Evolutionary conservation across 2,888 invertebrate species (phyloP).

Genomic region (Andrena hattorfiana): DNA sequence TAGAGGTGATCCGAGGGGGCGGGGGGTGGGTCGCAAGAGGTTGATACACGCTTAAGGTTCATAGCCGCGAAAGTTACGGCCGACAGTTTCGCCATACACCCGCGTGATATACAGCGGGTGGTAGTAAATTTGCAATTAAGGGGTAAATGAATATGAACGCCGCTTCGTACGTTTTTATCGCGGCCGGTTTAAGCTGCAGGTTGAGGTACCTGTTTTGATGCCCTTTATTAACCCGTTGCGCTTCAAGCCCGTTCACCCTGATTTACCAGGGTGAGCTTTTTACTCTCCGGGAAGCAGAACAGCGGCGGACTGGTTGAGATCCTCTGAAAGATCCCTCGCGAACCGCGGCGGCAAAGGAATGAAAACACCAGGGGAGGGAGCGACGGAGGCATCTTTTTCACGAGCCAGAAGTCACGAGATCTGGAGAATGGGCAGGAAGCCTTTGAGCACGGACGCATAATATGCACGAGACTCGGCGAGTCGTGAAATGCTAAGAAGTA

Average conservation of each 20-base stretch:
- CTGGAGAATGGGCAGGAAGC: slow-evolving; percentile 46
- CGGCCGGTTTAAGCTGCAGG: slow-evolving; percentile 13
- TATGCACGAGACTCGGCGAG: slow-evolving; percentile 67
- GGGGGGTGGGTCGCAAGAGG: neutral
- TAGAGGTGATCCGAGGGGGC: neutral
- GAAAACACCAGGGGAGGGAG: slow-evolving; percentile 10
- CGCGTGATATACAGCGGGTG: slow-evolving; percentile 57
- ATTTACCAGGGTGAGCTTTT: neutral
- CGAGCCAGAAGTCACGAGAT: slow-evolving; percentile 49
- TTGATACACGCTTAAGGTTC: slow-evolving; percentile 59
- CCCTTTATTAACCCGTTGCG: slow-evolving; percentile 36
- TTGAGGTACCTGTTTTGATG: slow-evolving; percentile 23
- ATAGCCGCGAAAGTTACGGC: slow-evolving; percentile 56
- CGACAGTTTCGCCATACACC: slow-evolving; percentile 48
- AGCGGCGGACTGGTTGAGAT: too few relatives aligned
- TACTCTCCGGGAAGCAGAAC: too few relatives aligned
- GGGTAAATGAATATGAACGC: slow-evolving; percentile 71
- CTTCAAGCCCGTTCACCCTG: neutral
- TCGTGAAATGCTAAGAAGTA: slow-evolving; percentile 74
- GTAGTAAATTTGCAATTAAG: slow-evolving; percentile 74
- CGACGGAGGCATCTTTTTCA: slow-evolving; percentile 34
- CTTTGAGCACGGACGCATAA: slow-evolving; percentile 60
- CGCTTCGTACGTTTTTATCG: slow-evolving; percentile 64
- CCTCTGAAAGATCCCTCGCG: neutral
- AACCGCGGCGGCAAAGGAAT: neutral